Evolutionary conservation across 2,888 invertebrate species (phyloP), one percentile per base, ranked within the genome.

Genomic region (Isoperla grammatica): DNA sequence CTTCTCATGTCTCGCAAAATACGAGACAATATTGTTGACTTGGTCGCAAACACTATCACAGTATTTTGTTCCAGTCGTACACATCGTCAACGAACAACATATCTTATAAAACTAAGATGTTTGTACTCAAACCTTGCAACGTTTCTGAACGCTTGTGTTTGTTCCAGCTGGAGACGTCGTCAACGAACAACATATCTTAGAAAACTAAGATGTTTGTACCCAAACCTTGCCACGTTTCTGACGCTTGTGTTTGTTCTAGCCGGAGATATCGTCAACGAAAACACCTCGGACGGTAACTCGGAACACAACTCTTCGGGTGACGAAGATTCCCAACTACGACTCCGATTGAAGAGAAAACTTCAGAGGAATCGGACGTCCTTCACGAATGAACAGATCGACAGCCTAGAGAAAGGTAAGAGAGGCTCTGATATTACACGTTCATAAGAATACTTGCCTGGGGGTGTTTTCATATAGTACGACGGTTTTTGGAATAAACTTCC

Each of bases 341-440:
- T 97, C 70, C 83, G 95, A 70, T 83, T 98, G 67, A 98, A 98
- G 78, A 81, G 97, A 72, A 98, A 98, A 76, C 81, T 98, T 65
- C 98, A 99, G 78, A 82, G 98, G 71, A 98, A 98, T 77, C 82
- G 98, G 69, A 98, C 98, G 57, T 95, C 95, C 60, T 98, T 99
- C 78, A 96, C 96, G 69, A 97, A 97, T 74, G 96, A 96, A 73
- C 98, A 98, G 78, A 95, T 99, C 72, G 98, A 99, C 77, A 95
- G 94, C 73, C 82, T 97, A 71, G 98, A 98, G 79, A 97, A 96
- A 89, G 97, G 98, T 96, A 75, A 73, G 75, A 68, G 56, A 20
- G 8, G 19, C 13, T 56, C 57, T 42, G 42, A 6, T 12, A 20
- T 22, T 43, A 40, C 3, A n/a, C n/a, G n/a, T n/a, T n/a, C n/a